Percentiles rank a stretch among this genome's conserved stretches.
phyloP scores from a whole-genome alignment of 2,888 invertebrate genomes.

The Gymnocheta viridis region DNA sequence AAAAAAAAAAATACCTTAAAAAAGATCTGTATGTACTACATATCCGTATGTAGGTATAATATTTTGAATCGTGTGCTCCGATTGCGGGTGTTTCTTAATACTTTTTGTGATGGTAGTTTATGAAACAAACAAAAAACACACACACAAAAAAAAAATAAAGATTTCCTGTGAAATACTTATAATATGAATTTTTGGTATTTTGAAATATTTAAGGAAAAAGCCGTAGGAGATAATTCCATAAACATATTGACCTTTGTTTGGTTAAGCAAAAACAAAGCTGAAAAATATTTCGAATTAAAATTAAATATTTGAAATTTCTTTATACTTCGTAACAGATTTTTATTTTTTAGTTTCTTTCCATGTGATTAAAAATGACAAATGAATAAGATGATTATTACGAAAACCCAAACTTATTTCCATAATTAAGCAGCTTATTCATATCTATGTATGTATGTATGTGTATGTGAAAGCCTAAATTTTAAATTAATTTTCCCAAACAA shows the following conservation, averaged over 20 bases:
- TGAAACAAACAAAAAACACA: not conserved
- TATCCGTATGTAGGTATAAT: not conserved
- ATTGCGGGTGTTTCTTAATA: constrained; percentile 66
- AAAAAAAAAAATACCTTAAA: constrained; percentile 40
- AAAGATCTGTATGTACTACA: not conserved
- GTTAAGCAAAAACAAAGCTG: constrained; percentile 5
- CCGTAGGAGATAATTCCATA: constrained; percentile 59
- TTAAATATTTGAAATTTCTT: constrained; percentile 16
- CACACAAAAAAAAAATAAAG: constrained; percentile 40
- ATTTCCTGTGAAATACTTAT: constrained; percentile 71
- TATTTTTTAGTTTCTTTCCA: not conserved
- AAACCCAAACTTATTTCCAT: not conserved
- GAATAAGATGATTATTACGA: not conserved
- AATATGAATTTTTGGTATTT: constrained; percentile 45
- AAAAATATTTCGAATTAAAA: not conserved
- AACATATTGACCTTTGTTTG: constrained; percentile 50
- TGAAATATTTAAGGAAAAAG: constrained; percentile 54
- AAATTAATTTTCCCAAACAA: not conserved
- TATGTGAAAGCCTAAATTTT: not conserved
- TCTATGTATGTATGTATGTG: not conserved
- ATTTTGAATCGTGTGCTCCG: constrained; percentile 18
- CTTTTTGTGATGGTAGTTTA: constrained; percentile 18
- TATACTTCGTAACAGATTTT: not conserved
- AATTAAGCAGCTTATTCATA: constrained; percentile 3
- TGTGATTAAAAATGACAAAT: constrained; percentile 22